phyloP scores from a whole-genome alignment of 2,888 invertebrate species.

The Julus scanicus region DNA sequence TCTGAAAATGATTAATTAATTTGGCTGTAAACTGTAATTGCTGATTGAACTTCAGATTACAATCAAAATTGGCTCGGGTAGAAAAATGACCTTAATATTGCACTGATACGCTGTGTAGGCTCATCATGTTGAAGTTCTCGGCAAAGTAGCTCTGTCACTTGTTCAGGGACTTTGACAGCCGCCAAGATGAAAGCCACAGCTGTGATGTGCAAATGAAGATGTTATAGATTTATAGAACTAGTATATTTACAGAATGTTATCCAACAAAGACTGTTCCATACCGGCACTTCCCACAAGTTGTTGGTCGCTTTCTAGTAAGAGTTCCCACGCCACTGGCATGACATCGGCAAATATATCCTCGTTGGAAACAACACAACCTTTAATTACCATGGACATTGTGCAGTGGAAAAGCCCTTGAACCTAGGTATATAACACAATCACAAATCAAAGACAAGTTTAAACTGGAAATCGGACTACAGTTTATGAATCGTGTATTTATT shows the following conservation, averaged over 20 bases:
- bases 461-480: neutral
- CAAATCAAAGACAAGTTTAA: neutral
- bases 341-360: constrained; percentile 90
- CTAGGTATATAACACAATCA: constrained; percentile 66
- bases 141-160: constrained; percentile 89
- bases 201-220: constrained; percentile 73
- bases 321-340: constrained; percentile 93
- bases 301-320: constrained; percentile 88
- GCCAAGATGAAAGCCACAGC: constrained; percentile 92
- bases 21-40: neutral
- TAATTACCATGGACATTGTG: constrained; percentile 85
- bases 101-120: constrained; percentile 82
- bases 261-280: constrained; percentile 59
- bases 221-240: neutral
- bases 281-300: constrained; percentile 70
- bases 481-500: neutral
- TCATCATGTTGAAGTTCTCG: constrained; percentile 86
- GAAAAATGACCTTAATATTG: constrained; percentile 75
- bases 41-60: neutral
- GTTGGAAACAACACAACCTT: constrained; percentile 87
- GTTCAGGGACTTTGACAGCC: constrained; percentile 90
- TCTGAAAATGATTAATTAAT: constrained; percentile 65
- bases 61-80: neutral
- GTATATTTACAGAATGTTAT: neutral
- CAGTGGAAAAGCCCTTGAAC: constrained; percentile 91